Evolutionary conservation across 2,888 invertebrate species (phyloP).

Genomic region (Catocala fraxini): DNA sequence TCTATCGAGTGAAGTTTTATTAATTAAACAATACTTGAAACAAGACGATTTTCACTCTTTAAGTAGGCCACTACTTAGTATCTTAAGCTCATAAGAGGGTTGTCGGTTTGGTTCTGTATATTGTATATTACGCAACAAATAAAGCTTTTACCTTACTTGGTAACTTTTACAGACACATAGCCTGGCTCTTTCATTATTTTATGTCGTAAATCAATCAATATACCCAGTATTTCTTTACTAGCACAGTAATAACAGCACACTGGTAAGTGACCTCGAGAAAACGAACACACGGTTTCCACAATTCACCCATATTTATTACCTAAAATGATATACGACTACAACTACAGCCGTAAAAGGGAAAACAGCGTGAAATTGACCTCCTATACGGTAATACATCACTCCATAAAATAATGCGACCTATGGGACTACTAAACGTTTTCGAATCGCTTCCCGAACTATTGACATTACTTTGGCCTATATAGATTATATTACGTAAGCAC

Average conservation of each 20-base stretch:
- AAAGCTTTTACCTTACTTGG: too few relatives aligned
- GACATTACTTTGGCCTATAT: conserved; percentile 33
- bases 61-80: too few relatives aligned
- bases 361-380: conserved; percentile 42
- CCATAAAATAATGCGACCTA: conserved; percentile 40
- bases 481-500: not conserved
- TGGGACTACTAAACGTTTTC: conserved; percentile 48
- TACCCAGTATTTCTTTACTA: not conserved
- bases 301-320: conserved; percentile 17
- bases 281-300: conserved; percentile 5
- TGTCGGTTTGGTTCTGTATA: too few relatives aligned
- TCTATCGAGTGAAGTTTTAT: too few relatives aligned
- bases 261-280: not conserved
- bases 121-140: too few relatives aligned
- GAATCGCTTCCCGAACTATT: conserved; percentile 34
- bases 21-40: too few relatives aligned
- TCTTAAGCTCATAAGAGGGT: too few relatives aligned
- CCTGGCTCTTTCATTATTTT: not conserved
- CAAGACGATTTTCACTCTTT: too few relatives aligned
- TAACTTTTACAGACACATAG: too few relatives aligned
- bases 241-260: not conserved
- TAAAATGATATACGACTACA: conserved; percentile 38
- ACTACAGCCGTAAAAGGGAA: conserved; percentile 17
- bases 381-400: conserved; percentile 41
- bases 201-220: conserved; percentile 2